Conservation (phyloP, 1,140 invertebrate species). For the Zaprionus taronus region DNA sequence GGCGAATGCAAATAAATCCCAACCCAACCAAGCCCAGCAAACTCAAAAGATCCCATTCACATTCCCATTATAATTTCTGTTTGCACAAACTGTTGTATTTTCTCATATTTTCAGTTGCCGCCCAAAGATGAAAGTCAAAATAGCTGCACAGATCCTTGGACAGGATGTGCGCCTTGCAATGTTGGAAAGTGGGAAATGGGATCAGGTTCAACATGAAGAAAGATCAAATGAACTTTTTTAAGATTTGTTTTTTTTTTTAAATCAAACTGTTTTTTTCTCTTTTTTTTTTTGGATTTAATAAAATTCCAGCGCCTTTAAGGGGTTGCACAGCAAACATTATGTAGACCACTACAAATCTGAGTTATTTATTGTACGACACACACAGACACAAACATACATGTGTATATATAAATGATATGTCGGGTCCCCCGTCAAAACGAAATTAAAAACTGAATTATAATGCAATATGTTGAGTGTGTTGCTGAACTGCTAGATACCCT, state of each 20-base stretch:
- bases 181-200: conserved; percentile 35
- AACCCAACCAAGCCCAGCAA: conserved; percentile 11
- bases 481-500: conserved; percentile 3
- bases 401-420: conserved; percentile 11
- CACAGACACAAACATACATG: not conserved
- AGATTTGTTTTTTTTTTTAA: conserved; percentile 10
- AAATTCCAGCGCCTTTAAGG: conserved; percentile 12
- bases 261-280: conserved; percentile 7
- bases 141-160: conserved; percentile 6
- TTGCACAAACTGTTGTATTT: conserved; percentile 69
- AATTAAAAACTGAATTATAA: conserved; percentile 26
- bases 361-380: conserved; percentile 20
- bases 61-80: conserved; percentile 54
- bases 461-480: not conserved
- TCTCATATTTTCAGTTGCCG: conserved; percentile 54
- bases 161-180: conserved; percentile 54
- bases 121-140: conserved; percentile 62
- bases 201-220: conserved; percentile 11
- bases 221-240: conserved; percentile 16
- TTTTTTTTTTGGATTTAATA: not conserved
- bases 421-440: not conserved
- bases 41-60: conserved; percentile 1
- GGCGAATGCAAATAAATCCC: conserved; percentile 63
- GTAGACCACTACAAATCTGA: conserved; percentile 21
- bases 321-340: conserved; percentile 4